A percentile compares a stretch with the other conserved stretches of the same genome.
Evolutionary conservation across 2,797 vertebrate species (phyloP).

Genomic region (Malurus splendens): DNA sequence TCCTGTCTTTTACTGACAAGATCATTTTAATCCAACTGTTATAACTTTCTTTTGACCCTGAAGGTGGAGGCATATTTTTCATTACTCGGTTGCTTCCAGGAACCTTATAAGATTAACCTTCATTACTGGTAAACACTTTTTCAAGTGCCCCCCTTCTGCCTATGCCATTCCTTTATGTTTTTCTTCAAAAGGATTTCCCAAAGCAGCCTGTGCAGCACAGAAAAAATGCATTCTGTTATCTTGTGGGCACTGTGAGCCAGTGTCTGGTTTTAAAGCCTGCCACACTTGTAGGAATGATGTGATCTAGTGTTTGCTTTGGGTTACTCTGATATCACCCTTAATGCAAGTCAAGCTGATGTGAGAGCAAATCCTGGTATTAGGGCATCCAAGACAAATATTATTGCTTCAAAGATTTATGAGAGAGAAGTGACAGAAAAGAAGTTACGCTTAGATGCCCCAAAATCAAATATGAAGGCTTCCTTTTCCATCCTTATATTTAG

Average conservation of each 20-base stretch:
- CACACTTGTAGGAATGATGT: background rate
- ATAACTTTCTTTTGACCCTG: background rate
- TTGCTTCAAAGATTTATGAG: background rate
- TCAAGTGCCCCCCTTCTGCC: background rate
- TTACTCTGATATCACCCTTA: background rate
- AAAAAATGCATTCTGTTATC: background rate
- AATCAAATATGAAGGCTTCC: background rate
- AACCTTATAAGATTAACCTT: background rate
- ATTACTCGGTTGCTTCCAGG: constrained; percentile 5
- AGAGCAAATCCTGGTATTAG: background rate
- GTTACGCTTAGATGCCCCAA: background rate
- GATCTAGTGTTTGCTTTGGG: background rate
- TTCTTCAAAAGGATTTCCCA: background rate
- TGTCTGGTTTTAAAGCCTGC: background rate
- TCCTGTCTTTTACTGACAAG: background rate
- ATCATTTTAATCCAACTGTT: constrained; percentile 25
- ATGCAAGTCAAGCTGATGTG: background rate
- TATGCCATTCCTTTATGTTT: background rate
- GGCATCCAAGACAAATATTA: background rate
- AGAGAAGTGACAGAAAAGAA: background rate
- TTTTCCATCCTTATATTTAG: background rate
- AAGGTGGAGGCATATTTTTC: constrained; percentile 4
- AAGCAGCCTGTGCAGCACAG: background rate
- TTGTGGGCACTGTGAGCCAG: background rate
- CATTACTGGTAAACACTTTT: background rate